These are phyloP conservation scores for Mythimna vitellina DNA, from an alignment of 2,888 invertebrate genomes.

Conservation along the genomic window DNA sequence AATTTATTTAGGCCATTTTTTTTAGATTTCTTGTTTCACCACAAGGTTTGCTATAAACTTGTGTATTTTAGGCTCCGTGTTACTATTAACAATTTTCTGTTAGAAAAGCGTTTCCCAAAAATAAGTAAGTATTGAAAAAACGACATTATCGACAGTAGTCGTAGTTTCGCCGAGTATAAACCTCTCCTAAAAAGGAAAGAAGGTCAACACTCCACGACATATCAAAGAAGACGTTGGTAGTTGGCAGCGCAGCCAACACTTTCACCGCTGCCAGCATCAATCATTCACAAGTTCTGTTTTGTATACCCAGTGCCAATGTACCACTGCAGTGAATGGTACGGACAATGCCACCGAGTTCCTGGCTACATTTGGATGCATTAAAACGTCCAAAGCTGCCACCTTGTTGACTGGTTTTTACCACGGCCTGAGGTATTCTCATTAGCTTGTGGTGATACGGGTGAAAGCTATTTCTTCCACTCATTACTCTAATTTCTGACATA, in stretches of 20 bases:
- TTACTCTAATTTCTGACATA: not conserved
- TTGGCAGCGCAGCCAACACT: constrained; percentile 48
- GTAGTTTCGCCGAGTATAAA: not conserved
- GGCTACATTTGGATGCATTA: constrained; percentile 6
- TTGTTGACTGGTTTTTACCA: not conserved
- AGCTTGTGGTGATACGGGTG: not conserved
- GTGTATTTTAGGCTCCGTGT: no score
- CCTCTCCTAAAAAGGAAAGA: constrained; percentile 31
- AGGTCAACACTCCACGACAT: constrained; percentile 14
- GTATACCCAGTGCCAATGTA: constrained; percentile 21
- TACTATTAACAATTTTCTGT: not conserved
- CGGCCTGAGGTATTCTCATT: constrained; percentile 10
- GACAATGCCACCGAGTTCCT: constrained; percentile 3
- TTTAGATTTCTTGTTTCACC: no score
- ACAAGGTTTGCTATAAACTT: no score
- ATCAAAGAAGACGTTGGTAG: constrained; percentile 41
- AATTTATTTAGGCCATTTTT: no score
- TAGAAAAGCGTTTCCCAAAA: not conserved
- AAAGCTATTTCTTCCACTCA: not conserved
- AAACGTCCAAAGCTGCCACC: not conserved
- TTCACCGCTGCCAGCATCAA: constrained; percentile 33
- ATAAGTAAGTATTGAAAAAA: no score
- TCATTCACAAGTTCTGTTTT: constrained; percentile 25
- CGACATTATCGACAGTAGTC: not conserved
- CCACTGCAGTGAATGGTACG: constrained; percentile 22